Percentiles rank a stretch among this genome's conserved stretches.
phyloP scores from a whole-genome alignment of 2,797 vertebrate genomes.

The Prunella strophiata region DNA sequence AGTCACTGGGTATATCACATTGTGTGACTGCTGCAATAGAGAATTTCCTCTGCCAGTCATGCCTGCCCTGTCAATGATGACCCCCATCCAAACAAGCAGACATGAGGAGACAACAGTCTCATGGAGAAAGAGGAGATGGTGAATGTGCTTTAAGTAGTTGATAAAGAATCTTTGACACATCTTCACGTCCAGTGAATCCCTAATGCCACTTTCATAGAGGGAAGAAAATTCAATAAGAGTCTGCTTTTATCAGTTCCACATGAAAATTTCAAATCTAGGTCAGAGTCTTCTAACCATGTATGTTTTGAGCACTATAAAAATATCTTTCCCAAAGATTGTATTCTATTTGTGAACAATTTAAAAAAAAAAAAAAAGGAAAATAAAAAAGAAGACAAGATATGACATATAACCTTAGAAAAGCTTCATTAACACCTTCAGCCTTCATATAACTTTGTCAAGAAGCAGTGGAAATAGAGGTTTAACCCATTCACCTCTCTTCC shows the following conservation, averaged over 20 bases:
- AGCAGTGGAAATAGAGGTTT: neutral
- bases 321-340: neutral
- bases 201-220: neutral
- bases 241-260: neutral
- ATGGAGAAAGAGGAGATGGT: neutral
- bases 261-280: neutral
- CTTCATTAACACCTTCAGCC: neutral
- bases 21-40: neutral
- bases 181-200: neutral
- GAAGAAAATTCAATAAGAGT: neutral
- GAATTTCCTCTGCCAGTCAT: neutral
- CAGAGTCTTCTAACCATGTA: neutral
- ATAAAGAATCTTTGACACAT: neutral
- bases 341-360: neutral
- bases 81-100: neutral
- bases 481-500: neutral
- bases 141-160: neutral
- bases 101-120: neutral
- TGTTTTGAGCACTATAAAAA: constrained; percentile 8
- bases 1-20: neutral
- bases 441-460: neutral
- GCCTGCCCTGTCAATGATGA: neutral
- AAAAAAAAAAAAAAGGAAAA: neutral
- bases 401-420: neutral
- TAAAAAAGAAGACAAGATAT: neutral